These are phyloP conservation scores for Ischnus inquisitorius DNA, from an alignment of 2,888 invertebrate genomes.

Conservation along the genomic window DNA sequence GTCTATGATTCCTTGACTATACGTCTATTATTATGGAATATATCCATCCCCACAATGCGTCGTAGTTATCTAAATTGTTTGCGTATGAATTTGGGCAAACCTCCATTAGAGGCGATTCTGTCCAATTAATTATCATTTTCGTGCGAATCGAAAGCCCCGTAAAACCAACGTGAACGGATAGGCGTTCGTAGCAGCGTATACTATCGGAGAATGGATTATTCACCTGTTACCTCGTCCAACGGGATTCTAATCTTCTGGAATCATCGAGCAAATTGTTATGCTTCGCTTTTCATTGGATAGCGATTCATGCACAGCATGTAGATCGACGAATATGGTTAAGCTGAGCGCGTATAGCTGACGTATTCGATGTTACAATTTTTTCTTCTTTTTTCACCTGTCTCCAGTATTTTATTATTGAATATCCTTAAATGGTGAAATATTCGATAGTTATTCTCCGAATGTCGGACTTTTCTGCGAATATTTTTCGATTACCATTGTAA, in stretches of 20 bases:
- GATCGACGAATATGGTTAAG: background rate
- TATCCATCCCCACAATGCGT: slow-evolving; percentile 15
- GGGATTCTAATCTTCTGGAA: background rate
- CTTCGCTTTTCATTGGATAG: background rate
- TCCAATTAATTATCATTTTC: slow-evolving; percentile 3
- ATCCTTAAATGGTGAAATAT: background rate
- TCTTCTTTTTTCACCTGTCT: background rate
- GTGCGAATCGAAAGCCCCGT: slow-evolving; percentile 15
- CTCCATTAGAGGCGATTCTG: slow-evolving; percentile 1
- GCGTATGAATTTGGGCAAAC: background rate
- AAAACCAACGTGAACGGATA: background rate
- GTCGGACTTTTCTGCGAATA: background rate
- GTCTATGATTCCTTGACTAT: background rate
- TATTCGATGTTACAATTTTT: background rate
- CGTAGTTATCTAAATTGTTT: background rate
- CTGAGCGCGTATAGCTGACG: background rate
- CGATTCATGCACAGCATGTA: background rate
- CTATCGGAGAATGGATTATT: background rate
- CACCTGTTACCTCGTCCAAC: background rate
- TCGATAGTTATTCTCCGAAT: background rate
- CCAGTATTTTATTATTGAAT: too few species aligned
- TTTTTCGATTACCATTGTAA: too few species aligned
- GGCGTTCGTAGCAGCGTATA: background rate
- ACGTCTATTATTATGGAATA: background rate
- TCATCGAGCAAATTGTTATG: slow-evolving; percentile 2